These are phyloP conservation scores for Lasioglossum lativentre DNA, from an alignment of 2,888 invertebrate genomes.

Conservation along the genomic window DNA sequence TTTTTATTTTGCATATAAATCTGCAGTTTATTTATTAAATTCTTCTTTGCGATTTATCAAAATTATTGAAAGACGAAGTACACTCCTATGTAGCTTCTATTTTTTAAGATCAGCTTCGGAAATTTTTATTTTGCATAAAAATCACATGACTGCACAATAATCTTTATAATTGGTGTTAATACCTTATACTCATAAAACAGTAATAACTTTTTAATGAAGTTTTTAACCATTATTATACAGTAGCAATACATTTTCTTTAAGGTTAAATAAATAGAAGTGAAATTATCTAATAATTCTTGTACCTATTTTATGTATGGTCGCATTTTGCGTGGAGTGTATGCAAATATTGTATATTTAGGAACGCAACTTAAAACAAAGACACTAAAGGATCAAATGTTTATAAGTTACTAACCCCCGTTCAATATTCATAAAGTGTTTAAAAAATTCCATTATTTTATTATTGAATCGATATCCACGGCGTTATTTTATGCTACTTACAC, in stretches of 20 bases:
- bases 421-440: not conserved
- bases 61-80: too few relatives aligned
- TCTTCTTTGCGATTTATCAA: too few relatives aligned
- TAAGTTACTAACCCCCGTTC: not conserved
- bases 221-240: too few relatives aligned
- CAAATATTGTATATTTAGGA: not conserved
- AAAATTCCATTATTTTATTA: not conserved
- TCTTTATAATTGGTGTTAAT: not conserved
- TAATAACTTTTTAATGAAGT: too few relatives aligned
- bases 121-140: too few relatives aligned
- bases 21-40: too few relatives aligned
- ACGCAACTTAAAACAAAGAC: not conserved
- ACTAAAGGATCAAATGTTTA: not conserved
- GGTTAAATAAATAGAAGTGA: not conserved
- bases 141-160: not conserved
- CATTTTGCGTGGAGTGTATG: too few relatives aligned
- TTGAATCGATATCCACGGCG: not conserved
- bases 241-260: not conserved
- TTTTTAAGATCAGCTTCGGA: too few relatives aligned
- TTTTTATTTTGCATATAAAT: too few relatives aligned
- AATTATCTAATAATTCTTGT: too few relatives aligned
- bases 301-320: too few relatives aligned
- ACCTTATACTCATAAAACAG: not conserved
- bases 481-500: constrained; percentile 3
- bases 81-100: too few relatives aligned